Conservation (phyloP, 2,797 vertebrate species). For the Halcyon badia region DNA sequence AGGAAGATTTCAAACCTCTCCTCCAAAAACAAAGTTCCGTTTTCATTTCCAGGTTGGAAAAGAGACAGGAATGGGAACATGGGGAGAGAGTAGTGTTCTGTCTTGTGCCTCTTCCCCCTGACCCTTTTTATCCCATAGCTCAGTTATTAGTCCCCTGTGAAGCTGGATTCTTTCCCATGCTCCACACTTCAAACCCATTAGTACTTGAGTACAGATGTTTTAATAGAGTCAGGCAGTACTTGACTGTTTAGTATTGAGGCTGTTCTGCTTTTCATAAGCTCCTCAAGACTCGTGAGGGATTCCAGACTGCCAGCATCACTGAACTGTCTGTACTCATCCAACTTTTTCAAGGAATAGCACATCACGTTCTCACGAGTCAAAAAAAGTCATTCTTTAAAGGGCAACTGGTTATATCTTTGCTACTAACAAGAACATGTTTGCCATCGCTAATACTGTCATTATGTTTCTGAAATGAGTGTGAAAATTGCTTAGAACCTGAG, state of each 20-base stretch:
- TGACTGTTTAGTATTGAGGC: not conserved
- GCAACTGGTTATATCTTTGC: not conserved
- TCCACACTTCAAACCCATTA: not conserved
- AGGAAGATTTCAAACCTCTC: not conserved
- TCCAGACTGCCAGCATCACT: not conserved
- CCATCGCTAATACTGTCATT: not conserved
- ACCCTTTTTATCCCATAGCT: not conserved
- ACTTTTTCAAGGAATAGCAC: not conserved
- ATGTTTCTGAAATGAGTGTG: not conserved
- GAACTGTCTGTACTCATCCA: not conserved
- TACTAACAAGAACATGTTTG: not conserved
- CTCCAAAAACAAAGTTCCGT: not conserved
- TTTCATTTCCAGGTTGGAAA: not conserved
- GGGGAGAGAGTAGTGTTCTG: not conserved
- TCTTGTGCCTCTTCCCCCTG: not conserved
- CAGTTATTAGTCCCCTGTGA: not conserved
- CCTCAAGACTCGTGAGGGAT: not conserved
- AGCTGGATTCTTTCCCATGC: not conserved
- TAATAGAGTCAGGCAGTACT: not conserved
- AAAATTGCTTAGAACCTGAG: not conserved
- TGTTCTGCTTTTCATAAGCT: not conserved
- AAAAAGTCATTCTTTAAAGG: not conserved
- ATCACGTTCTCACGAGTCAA: not conserved
- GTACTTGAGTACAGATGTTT: not conserved
- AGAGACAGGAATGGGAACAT: not conserved